Base-by-base conservation (phyloP, 2,888 invertebrate genomes). In the Ceriagrion tenellum region DNA sequence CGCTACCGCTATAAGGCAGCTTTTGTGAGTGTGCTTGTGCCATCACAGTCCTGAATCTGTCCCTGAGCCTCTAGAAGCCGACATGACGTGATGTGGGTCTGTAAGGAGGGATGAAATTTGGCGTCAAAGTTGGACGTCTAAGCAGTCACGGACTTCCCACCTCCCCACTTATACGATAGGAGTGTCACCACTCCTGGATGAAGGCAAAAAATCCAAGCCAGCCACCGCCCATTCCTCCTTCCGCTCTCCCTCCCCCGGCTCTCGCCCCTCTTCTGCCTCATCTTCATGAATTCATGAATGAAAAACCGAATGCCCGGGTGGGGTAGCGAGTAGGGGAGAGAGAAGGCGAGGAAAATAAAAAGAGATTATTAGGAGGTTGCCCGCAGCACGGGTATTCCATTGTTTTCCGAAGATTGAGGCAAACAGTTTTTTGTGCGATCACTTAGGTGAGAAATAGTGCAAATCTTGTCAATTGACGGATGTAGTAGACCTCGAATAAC, bases 251-350 rank as follows among this genome's bases (percentile, higher is more conserved):
- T n/a, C n/a, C n/a, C n/a, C n/a, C n/a, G n/a, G n/a, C n/a, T n/a
- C n/a, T n/a, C n/a, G n/a, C n/a, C n/a, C n/a, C n/a, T n/a, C n/a
- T n/a, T n/a, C n/a, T n/a, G n/a, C n/a, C n/a, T n/a, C n/a, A n/a
- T n/a, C n/a, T n/a, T n/a, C n/a, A n/a, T n/a, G n/a, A n/a, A n/a
- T 35, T 13, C 81, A 81, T 81, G 81, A 81, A 81, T 81, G 81
- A 81, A 81, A 47, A 69, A 26, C n/a, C 26, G 69, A 59, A 18
- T 59, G 59, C 3, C 59, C 59, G 0, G 16, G 12, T 4, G 47
- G 47, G 47, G 47, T 2, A 47, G 47, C 47, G 8, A 47, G 47
- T 8, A 47, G 10, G 26, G n/a, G 26, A 69, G n/a, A 20, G 69
- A n/a, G 26, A 26, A 26, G 6, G 69, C 18, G 0, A 69, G n/a